A percentile compares a stretch with the other conserved stretches of the same genome.
phyloP scores from a whole-genome alignment of 2,888 invertebrate genomes.

The Limnephilus rhombicus region DNA sequence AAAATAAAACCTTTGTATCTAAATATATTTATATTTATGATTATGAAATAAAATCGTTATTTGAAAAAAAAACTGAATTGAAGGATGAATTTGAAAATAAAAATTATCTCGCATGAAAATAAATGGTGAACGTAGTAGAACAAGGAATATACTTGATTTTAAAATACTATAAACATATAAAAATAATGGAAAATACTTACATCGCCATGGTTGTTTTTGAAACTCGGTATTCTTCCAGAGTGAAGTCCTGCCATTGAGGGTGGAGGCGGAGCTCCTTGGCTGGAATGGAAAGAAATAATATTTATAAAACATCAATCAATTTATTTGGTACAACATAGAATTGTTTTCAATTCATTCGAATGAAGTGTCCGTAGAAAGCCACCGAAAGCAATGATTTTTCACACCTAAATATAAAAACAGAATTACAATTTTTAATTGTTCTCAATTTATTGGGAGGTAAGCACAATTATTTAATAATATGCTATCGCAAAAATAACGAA shows the following conservation, averaged over 20 bases:
- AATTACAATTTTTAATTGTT: no score
- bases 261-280: constrained; percentile 72
- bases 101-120: neutral
- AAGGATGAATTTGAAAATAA: neutral
- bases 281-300: constrained; percentile 58
- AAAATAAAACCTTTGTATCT: no score
- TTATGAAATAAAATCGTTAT: no score
- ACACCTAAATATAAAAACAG: neutral
- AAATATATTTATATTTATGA: no score
- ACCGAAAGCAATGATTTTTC: no score
- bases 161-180: no score
- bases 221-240: constrained; percentile 74
- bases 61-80: neutral
- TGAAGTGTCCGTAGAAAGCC: no score
- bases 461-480: no score
- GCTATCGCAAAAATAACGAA: neutral
- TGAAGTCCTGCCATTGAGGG: constrained; percentile 77
- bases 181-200: constrained; percentile 69
- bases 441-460: no score
- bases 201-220: constrained; percentile 75
- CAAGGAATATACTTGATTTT: no score
- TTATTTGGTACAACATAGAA: neutral
- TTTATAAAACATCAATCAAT: neutral
- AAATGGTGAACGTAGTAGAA: no score
- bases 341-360: no score